These are phyloP conservation scores for Axinella damicornis DNA, from an alignment of 37 sponge, comb jelly and placozoan genomes.

Conservation along the genomic window DNA sequence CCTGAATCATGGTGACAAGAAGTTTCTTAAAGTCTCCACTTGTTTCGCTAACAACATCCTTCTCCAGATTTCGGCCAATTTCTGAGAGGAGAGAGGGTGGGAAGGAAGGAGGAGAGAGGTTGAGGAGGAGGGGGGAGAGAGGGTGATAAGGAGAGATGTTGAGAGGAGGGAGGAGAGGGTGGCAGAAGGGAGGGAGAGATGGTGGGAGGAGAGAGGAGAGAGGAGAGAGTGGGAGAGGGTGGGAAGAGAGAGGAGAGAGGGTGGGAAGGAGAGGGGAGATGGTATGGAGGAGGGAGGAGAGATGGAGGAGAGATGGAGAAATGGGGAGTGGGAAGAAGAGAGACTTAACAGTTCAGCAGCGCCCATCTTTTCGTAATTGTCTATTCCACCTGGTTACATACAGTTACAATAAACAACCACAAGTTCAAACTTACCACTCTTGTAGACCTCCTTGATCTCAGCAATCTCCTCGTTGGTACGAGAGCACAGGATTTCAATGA, in stretches of 20 bases:
- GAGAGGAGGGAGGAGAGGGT: background rate
- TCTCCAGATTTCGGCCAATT: background rate
- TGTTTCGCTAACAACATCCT: too few species aligned
- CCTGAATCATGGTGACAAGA: too few species aligned
- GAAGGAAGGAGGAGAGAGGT: background rate
- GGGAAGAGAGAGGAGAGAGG: background rate
- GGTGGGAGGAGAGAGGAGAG: background rate
- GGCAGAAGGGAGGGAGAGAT: background rate
- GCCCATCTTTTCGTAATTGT: too few species aligned
- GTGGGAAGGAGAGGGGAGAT: background rate
- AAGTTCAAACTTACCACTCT: constrained; percentile 6
- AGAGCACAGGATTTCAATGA: constrained; percentile 82
- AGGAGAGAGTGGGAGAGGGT: background rate
- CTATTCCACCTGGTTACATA: too few species aligned
- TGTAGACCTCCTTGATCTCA: constrained; percentile 46
- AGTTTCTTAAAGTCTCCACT: too few species aligned
- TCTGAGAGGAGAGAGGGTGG: background rate
- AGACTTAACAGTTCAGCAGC: background rate
- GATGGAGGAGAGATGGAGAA: background rate
- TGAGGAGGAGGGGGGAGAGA: background rate
- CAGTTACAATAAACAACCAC: too few species aligned
- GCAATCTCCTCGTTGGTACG: constrained; percentile 60
- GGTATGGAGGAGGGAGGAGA: background rate
- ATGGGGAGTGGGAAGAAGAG: background rate
- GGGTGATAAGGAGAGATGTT: background rate